Evolutionary conservation across 2,797 vertebrate genomes (phyloP).

Genomic region (Cottoperca gobio): DNA sequence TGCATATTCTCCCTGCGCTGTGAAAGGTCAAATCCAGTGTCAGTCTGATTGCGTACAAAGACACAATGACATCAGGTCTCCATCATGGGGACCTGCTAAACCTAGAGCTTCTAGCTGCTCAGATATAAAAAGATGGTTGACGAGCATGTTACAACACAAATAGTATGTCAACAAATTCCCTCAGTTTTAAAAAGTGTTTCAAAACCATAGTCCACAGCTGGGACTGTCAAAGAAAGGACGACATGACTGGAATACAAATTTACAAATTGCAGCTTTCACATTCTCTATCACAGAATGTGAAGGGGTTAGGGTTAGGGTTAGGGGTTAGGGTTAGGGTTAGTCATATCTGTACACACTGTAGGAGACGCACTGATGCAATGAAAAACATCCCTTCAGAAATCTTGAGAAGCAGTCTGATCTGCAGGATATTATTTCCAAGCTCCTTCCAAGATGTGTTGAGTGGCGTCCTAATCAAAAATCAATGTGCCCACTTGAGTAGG

Average conservation of each 20-base stretch:
- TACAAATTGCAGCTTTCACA: background rate
- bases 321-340: no score
- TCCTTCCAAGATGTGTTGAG: constrained; percentile 83
- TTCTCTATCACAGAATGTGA: background rate
- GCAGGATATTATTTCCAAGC: constrained; percentile 73
- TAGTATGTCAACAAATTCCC: background rate
- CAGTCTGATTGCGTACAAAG: constrained; percentile 87
- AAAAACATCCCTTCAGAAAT: constrained; percentile 52
- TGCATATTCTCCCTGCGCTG: constrained; percentile 85
- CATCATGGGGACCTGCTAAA: constrained; percentile 80
- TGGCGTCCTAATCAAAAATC: constrained; percentile 95
- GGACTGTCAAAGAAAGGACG: no score
- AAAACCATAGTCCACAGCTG: background rate
- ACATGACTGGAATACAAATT: no score
- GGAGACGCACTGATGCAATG: constrained; percentile 4
- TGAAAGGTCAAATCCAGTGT: constrained; percentile 87
- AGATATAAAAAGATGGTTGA: background rate
- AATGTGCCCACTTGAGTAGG: constrained; percentile 90
- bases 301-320: no score
- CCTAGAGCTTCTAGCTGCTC: constrained; percentile 39
- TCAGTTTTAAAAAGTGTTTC: background rate
- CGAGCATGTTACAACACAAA: background rate
- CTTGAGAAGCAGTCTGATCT: constrained; percentile 42
- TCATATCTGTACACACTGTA: background rate
- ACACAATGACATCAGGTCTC: constrained; percentile 84